phyloP scores from a whole-genome alignment of 2,888 invertebrate genomes.

The Pristionchus mayeri region DNA sequence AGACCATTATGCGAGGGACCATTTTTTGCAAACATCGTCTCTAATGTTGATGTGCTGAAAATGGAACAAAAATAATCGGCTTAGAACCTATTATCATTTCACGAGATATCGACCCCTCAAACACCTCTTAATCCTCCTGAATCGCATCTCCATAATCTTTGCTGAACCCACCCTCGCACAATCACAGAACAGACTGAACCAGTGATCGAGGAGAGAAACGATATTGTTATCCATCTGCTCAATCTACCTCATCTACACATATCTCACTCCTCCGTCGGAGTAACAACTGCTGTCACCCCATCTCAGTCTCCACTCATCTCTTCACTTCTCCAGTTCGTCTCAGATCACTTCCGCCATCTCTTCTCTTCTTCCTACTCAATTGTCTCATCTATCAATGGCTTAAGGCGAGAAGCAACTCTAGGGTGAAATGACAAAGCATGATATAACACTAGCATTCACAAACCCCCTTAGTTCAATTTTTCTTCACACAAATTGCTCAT shows the following conservation, averaged over 20 bases:
- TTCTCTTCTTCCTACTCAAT: constrained; percentile 5
- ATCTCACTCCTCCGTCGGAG: constrained; percentile 1
- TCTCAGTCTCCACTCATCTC: not conserved
- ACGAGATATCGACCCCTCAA: too few species aligned
- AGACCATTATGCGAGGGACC: too few species aligned
- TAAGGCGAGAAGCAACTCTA: not conserved
- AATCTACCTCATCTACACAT: not conserved
- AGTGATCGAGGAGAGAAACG: not conserved
- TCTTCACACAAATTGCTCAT: not conserved
- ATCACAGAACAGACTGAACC: not conserved
- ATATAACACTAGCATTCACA: not conserved
- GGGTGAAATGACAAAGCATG: not conserved
- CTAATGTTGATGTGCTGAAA: too few species aligned
- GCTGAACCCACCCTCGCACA: constrained; percentile 24
- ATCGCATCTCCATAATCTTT: not conserved
- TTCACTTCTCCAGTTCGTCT: constrained; percentile 44
- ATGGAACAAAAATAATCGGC: too few species aligned
- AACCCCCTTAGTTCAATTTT: not conserved
- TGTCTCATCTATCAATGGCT: not conserved
- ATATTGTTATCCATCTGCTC: not conserved
- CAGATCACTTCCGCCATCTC: constrained; percentile 16
- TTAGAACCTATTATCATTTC: too few species aligned
- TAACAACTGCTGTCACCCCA: constrained; percentile 39
- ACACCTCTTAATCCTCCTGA: not conserved
- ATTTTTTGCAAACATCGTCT: too few species aligned